A percentile compares a stretch with the other conserved stretches of the same genome.
These are phyloP conservation scores for Popillia japonica DNA, from an alignment of 1,140 invertebrate species.

Conservation along the genomic window DNA sequence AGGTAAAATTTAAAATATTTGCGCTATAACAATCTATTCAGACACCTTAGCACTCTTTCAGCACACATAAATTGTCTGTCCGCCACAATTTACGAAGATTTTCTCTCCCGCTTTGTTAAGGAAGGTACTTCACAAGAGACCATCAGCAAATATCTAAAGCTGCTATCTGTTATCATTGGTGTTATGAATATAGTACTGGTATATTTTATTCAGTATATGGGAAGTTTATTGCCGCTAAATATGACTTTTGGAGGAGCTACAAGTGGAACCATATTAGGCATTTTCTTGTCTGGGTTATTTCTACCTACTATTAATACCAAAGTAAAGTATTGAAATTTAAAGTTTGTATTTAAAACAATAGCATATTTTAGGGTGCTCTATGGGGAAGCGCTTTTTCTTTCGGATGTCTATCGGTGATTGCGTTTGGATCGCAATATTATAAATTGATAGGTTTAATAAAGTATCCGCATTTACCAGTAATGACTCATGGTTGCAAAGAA, in stretches of 20 bases:
- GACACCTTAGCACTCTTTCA: conserved; percentile 67
- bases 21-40: background rate
- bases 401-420: background rate
- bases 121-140: conserved; percentile 60
- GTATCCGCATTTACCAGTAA: background rate
- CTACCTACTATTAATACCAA: conserved; percentile 70
- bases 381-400: background rate
- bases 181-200: conserved; percentile 66
- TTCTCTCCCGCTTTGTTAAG: conserved; percentile 62
- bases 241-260: conserved; percentile 71
- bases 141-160: conserved; percentile 64
- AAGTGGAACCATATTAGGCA: conserved; percentile 70
- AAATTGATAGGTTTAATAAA: background rate
- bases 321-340: conserved; percentile 51
- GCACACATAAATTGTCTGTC: conserved; percentile 72
- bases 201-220: conserved; percentile 69
- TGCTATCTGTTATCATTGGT: conserved; percentile 68
- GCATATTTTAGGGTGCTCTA: conserved; percentile 44
- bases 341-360: too few species aligned
- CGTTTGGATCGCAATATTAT: background rate
- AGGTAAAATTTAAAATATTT: conserved; percentile 61
- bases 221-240: conserved; percentile 68
- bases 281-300: conserved; percentile 74
- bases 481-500: background rate
- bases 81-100: conserved; percentile 73